Base-by-base conservation (phyloP, 2,113 vertebrate species). In the Megalops atlanticus region DNA sequence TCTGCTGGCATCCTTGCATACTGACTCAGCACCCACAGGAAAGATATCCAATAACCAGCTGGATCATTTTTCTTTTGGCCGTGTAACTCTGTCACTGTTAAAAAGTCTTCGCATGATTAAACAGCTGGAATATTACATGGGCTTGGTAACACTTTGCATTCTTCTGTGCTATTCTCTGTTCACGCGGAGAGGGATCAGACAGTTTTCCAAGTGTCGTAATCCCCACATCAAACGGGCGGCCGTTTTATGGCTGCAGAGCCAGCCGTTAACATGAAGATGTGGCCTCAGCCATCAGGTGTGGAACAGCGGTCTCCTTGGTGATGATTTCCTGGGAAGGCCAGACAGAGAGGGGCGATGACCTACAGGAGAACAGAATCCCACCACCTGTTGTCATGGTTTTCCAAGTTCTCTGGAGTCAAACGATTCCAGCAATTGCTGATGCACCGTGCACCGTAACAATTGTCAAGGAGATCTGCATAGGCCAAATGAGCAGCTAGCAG, bases 161-260 rank as follows among this genome's bases (percentile, higher is more conserved):
- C 21, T 58, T 58, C 24, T 24, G 21, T 58, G 24, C 21, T 6
- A 18, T 24, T 58, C 24, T 58, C 24, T 18, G 15, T n/a, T 45
- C 14, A 14, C 7, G 6, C 14, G 14, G 7, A 45, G 43, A 6
- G 21, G 54, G 16, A 58, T 1, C 54, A 58, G 54, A 58, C 54
- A 58, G 6, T 58, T 58, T 58, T 58, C 54, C 54, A 58, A 49
- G 54, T 58, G 54, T 58, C 21, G 54, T 58, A 58, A 58, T 58
- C 54, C 54, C 54, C 54, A 58, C 54, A 58, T 58, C 12, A 58
- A 58, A 24, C 6, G 24, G 54, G 21, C 54, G 14, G 54, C 54
- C 21, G 54, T 58, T 58, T 58, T 58, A 58, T 58, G 14, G 21
- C 54, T n/a, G 24, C 24, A 6, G 24, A 58, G 54, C 21, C 21